A percentile compares a stretch with the other conserved stretches of the same genome.
Conservation (phyloP, 2,888 invertebrate genomes). For the Anthophora plumipes region DNA sequence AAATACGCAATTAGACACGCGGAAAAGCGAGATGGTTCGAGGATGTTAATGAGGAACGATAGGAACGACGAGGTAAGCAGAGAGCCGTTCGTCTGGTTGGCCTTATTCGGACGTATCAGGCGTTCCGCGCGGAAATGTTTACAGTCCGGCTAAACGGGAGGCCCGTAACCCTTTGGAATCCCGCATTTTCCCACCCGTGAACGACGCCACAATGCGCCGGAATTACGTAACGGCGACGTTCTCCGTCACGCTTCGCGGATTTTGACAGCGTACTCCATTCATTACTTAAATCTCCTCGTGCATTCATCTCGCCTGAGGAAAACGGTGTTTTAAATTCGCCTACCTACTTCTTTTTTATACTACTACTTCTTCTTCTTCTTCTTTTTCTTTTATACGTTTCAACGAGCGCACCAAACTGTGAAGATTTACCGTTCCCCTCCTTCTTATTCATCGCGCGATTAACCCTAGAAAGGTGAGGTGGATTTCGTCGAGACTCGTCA, state of each 20-base stretch:
- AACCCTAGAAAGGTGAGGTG: no score
- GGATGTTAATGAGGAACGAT: conserved; percentile 24
- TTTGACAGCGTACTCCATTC: conserved; percentile 74
- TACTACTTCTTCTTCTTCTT: background rate
- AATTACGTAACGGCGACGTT: conserved; percentile 73
- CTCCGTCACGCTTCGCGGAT: conserved; percentile 75
- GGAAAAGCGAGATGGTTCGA: background rate
- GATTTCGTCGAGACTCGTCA: no score
- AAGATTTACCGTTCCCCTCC: no score
- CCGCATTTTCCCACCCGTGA: conserved; percentile 73
- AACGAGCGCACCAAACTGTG: no score
- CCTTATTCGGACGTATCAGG: conserved; percentile 43
- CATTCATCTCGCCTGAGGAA: conserved; percentile 36
- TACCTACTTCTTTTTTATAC: background rate
- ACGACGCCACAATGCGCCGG: conserved; percentile 59
- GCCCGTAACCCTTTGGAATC: conserved; percentile 62
- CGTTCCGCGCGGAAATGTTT: conserved; percentile 53
- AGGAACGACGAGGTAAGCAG: background rate
- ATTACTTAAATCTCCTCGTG: conserved; percentile 55
- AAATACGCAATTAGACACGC: conserved; percentile 35
- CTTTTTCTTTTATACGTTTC: no score
- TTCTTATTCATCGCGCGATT: no score
- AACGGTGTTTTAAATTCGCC: conserved; percentile 27
- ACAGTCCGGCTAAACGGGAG: conserved; percentile 37
- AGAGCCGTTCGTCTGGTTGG: background rate